These are phyloP conservation scores for Paedocypris sp. DNA, from an alignment of 2,113 vertebrate species.

Conservation along the genomic window DNA sequence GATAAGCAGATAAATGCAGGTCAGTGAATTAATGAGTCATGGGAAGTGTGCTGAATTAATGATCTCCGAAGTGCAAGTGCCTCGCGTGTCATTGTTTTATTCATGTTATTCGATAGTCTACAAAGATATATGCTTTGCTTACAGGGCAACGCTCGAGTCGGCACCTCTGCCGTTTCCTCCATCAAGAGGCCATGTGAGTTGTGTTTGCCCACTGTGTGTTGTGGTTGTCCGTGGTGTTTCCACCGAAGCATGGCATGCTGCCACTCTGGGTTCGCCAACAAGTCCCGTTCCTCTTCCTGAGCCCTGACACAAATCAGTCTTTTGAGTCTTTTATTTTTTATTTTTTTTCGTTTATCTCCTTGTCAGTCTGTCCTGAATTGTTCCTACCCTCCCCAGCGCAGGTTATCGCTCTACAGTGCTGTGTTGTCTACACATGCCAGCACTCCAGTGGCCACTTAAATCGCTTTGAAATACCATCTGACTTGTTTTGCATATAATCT, in stretches of 20 bases:
- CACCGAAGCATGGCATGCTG: conserved; percentile 70
- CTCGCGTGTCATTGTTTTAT: background rate
- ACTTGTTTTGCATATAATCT: conserved; percentile 4
- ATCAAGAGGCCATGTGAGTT: conserved; percentile 75
- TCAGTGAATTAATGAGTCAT: background rate
- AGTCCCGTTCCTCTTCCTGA: background rate
- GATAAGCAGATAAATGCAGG: conserved; percentile 3
- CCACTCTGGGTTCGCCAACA: conserved; percentile 4
- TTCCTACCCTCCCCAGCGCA: background rate
- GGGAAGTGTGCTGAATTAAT: conserved; percentile 7
- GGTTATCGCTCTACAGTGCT: background rate
- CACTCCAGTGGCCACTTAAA: background rate
- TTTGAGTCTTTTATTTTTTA: background rate
- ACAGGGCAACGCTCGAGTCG: conserved; percentile 70
- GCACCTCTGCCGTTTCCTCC: conserved; percentile 56
- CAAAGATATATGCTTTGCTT: conserved; percentile 70
- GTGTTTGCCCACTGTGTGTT: conserved; percentile 55
- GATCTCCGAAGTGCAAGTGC: background rate
- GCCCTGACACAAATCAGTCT: background rate
- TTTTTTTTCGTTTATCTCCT: background rate
- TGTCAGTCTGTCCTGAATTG: background rate
- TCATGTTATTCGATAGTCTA: conserved; percentile 48
- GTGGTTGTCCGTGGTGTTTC: conserved; percentile 63
- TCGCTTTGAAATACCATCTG: conserved; percentile 1
- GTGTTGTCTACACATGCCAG: background rate